Conservation (phyloP, 2,113 vertebrate genomes). For the Dolichallabes microphthalmus region DNA sequence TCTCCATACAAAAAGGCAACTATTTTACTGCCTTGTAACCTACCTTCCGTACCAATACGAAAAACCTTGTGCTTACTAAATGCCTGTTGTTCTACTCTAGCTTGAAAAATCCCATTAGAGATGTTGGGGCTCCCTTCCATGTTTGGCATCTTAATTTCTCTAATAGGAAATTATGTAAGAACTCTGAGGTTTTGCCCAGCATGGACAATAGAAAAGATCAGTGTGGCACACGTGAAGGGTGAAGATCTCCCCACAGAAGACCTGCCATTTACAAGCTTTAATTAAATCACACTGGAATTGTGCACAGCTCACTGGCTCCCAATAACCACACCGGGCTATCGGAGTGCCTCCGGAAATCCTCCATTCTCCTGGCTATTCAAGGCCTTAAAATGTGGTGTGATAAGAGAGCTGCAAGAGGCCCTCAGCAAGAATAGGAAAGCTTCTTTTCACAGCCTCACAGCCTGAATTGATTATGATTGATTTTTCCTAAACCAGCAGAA, state of each 20-base stretch:
- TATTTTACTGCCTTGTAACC: neutral
- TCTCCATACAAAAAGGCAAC: neutral
- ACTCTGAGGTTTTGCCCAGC: neutral
- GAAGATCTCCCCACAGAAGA: conserved; percentile 10
- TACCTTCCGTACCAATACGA: neutral
- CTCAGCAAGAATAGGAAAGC: conserved; percentile 51
- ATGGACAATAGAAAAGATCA: conserved; percentile 39
- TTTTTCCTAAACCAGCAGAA: conserved; percentile 59
- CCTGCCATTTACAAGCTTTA: conserved; percentile 58
- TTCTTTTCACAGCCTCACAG: conserved; percentile 43
- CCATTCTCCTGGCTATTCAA: conserved; percentile 58
- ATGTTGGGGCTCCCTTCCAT: neutral
- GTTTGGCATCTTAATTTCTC: conserved; percentile 9
- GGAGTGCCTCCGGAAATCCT: conserved; percentile 54
- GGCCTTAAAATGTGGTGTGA: conserved; percentile 58
- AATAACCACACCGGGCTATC: conserved; percentile 58
- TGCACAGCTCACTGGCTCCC: conserved; percentile 43
- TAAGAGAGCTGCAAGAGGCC: conserved; percentile 54
- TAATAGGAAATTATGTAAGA: conserved; percentile 21
- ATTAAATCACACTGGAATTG: conserved; percentile 63
- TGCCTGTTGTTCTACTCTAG: neutral
- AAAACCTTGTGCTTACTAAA: conserved; percentile 31
- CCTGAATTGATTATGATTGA: conserved; percentile 64
- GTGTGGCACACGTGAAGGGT: conserved; percentile 39
- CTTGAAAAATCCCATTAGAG: conserved; percentile 8